Percentiles rank a stretch among this genome's conserved stretches.
Evolutionary conservation across 2,113 vertebrate species (phyloP).

Genomic region (Empidonax alnorum): DNA sequence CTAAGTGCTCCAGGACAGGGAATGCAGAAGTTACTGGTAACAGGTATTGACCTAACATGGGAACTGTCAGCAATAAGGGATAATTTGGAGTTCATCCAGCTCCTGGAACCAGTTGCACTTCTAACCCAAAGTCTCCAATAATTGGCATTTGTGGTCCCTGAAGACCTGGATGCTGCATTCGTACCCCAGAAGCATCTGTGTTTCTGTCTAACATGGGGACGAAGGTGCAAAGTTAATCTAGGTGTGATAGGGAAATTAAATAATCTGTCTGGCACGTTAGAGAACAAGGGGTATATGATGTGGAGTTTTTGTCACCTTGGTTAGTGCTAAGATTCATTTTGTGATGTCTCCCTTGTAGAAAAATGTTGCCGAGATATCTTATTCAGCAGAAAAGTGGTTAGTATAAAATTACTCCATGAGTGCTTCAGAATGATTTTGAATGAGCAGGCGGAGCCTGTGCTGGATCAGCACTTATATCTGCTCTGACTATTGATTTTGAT

Average conservation of each 20-base stretch:
- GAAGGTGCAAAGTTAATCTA: background rate
- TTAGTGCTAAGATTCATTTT: background rate
- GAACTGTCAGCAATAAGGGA: background rate
- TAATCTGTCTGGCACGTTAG: background rate
- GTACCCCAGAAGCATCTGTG: background rate
- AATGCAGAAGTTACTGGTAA: background rate
- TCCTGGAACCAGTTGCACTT: background rate
- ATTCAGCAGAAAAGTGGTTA: slow-evolving; percentile 3
- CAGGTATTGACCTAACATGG: background rate
- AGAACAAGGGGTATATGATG: background rate
- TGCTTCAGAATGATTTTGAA: background rate
- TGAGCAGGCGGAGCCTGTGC: background rate
- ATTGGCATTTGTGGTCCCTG: background rate
- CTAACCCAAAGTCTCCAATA: background rate
- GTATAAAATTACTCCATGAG: background rate
- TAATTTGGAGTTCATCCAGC: background rate
- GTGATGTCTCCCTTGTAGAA: background rate
- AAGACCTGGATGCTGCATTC: background rate
- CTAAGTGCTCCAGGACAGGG: background rate
- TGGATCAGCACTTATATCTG: slow-evolving; percentile 21
- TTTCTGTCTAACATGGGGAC: background rate
- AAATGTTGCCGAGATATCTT: background rate
- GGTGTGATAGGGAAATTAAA: background rate
- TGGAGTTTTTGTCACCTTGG: background rate
- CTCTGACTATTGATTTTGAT: slow-evolving; percentile 9